These are phyloP conservation scores for Onychomys arenicola DNA, from an alignment of 2,797 vertebrate species.

Conservation along the genomic window DNA sequence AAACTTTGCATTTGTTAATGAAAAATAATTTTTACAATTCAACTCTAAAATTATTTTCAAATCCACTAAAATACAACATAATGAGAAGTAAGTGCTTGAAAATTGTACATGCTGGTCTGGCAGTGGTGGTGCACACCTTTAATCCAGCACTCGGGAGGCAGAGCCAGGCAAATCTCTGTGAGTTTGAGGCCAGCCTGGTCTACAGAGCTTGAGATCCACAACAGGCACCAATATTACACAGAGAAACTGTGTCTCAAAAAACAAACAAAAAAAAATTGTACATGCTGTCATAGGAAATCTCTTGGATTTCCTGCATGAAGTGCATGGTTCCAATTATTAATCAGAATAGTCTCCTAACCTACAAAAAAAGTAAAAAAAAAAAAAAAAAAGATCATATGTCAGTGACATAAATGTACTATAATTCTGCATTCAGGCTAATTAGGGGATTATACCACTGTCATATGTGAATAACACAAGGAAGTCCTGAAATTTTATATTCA, in stretches of 20 bases:
- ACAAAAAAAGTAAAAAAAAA: conserved; percentile 16
- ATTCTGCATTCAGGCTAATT: conserved; percentile 64
- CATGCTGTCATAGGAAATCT: conserved; percentile 78
- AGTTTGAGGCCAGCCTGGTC: too few species aligned
- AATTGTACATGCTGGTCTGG: conserved; percentile 76
- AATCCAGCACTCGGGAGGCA: too few species aligned
- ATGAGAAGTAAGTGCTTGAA: conserved; percentile 83
- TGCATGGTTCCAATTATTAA: conserved; percentile 35
- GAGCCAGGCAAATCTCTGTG: too few species aligned
- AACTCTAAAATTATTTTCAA: conserved; percentile 48
- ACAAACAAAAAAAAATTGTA: conserved; percentile 68
- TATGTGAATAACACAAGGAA: conserved; percentile 84
- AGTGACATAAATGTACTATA: conserved; percentile 80
- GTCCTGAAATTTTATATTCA: conserved; percentile 53
- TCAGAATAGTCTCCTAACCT: background rate
- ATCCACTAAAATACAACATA: conserved; percentile 21
- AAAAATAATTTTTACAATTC: conserved; percentile 59
- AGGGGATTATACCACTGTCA: conserved; percentile 69
- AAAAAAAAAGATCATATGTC: conserved; percentile 73
- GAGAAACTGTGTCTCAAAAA: too few species aligned
- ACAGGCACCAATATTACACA: too few species aligned
- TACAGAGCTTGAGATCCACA: too few species aligned
- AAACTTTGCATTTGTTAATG: background rate
- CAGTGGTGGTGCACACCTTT: too few species aligned
- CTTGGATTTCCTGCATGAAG: conserved; percentile 78